Evolutionary conservation across 2,888 invertebrate species (phyloP), one percentile per base, ranked within the genome.

Genomic region (Rotaria sp.): DNA sequence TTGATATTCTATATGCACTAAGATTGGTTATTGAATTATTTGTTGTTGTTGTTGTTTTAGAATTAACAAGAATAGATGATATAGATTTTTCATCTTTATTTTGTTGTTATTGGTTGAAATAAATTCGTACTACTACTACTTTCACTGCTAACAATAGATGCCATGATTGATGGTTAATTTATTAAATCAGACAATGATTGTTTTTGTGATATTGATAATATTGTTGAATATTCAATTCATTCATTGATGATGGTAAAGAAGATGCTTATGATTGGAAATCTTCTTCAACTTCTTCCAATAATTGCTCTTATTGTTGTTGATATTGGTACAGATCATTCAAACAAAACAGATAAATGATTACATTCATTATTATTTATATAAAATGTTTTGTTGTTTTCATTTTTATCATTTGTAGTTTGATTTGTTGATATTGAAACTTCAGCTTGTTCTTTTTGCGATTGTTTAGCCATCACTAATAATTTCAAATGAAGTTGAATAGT

Each of bases 41-140:
- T 75, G 38, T 75, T 41, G 75, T 74, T 38, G 10, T 48, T 48
- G 38, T 75, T n/a, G n/a, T n/a, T 38, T 75, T 38, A 10, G 75
- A 38, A 75, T 75, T 30, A 10, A 26, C 41, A 2, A 41, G 5
- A 75, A 38, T 21, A 8, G 21, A 75, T 41, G 41, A 75, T 24
- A 15, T 41, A 1, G 75, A 75, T 75, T 75, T 38, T 10, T 18
- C 41, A n/a, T 38, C 3, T 75, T 24, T 21, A 10, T 41, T 75
- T 24, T 75, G 21, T 24, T 75, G 75, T 21, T 75, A 38, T 41
- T 75, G 75, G 75, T 24, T 75, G 75, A 75, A 41, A 75, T 41
- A 75, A 75, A 75, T 24, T 41, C 21, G 75, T n/a, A n/a, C n/a
- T 41, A 75, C 75, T 75, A 75, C 41, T 75, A 21, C 75, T 38